Evolutionary conservation across 2,888 invertebrate genomes (phyloP).

Genomic region (Cheilosia scutellata): DNA sequence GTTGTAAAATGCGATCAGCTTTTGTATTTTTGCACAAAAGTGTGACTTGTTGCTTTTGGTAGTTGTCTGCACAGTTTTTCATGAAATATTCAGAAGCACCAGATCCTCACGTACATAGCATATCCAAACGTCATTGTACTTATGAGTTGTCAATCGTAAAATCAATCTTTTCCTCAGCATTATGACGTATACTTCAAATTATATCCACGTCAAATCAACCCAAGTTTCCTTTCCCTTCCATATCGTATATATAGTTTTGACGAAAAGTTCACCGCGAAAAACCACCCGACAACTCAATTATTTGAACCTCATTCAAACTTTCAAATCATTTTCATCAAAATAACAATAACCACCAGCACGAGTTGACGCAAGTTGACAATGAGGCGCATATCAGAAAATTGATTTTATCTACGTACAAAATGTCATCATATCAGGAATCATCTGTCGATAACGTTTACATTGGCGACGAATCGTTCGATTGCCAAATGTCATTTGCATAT

Average conservation of each 20-base stretch:
- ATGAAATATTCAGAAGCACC: no score
- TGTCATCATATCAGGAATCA: slow-evolving; percentile 26
- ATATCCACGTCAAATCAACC: no score
- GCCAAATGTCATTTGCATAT: slow-evolving; percentile 11
- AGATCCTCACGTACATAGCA: no score
- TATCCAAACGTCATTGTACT: no score
- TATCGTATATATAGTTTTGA: neutral
- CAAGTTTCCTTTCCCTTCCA: neutral
- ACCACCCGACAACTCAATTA: neutral
- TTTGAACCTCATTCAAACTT: neutral
- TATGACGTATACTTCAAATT: no score
- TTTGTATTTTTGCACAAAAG: no score
- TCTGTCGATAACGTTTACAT: slow-evolving; percentile 27
- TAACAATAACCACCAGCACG: neutral
- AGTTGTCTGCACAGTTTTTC: no score
- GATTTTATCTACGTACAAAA: slow-evolving; percentile 16
- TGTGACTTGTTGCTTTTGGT: no score
- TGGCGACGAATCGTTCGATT: neutral
- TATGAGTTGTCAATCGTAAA: no score
- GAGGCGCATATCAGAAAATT: slow-evolving; percentile 12
- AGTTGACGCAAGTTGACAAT: slow-evolving; percentile 11
- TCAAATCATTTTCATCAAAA: slow-evolving; percentile 2
- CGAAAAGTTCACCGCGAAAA: neutral
- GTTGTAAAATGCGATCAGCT: no score
- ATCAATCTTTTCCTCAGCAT: no score